Evolutionary conservation across 64 coral and sea anemone species (phyloP).

Genomic region (Pachyseris speciosa): DNA sequence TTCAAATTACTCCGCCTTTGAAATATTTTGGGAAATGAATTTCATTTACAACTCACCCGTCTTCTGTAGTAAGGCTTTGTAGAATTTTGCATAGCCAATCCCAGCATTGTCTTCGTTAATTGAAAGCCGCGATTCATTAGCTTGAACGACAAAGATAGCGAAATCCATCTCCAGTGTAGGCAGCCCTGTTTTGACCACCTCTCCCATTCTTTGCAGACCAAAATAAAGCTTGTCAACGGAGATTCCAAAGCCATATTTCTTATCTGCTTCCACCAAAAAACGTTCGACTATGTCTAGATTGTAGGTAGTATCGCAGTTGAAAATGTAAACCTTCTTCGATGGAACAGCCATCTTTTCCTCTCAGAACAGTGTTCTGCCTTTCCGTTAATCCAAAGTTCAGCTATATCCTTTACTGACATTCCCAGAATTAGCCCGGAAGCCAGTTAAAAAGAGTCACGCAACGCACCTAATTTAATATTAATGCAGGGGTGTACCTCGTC

Average conservation of each 20-base stretch:
- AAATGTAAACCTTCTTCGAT: constrained; percentile 22
- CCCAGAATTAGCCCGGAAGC: no score
- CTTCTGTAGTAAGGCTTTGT: neutral
- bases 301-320: constrained; percentile 84
- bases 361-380: no score
- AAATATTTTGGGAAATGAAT: neutral
- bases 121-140: constrained; percentile 70
- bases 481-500: no score
- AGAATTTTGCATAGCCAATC: constrained; percentile 25
- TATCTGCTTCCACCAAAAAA: neutral
- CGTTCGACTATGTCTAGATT: constrained; percentile 46
- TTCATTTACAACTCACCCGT: neutral
- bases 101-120: constrained; percentile 64
- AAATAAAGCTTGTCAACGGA: constrained; percentile 44
- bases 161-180: constrained; percentile 5
- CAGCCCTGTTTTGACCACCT: neutral
- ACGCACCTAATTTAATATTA: no score
- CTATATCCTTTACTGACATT: no score
- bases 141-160: constrained; percentile 85
- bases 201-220: constrained; percentile 50
- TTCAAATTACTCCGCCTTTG: no score
- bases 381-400: no score
- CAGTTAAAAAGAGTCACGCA: no score
- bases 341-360: neutral
- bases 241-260: neutral